phyloP scores from a whole-genome alignment of 2,797 vertebrate genomes.

The Aulostomus chinensis region DNA sequence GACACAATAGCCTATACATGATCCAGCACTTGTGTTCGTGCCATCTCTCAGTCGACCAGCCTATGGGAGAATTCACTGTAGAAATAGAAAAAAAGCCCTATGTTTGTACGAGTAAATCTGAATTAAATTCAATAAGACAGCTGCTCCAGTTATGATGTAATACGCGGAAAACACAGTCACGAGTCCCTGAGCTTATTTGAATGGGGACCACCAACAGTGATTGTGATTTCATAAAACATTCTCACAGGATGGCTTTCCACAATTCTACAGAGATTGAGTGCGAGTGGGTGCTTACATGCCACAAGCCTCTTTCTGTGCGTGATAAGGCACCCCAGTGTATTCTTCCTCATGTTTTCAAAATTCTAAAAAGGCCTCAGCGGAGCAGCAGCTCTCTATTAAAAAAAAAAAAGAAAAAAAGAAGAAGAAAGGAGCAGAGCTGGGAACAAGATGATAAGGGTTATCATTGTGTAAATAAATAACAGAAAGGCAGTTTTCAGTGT shows the following conservation, averaged over 20 bases:
- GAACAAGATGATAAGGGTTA: constrained; percentile 68
- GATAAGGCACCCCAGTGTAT: constrained; percentile 45
- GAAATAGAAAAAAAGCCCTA: constrained; percentile 39
- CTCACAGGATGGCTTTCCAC: constrained; percentile 21
- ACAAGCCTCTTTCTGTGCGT: constrained; percentile 26
- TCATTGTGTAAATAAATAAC: constrained; percentile 75
- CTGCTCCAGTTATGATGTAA: constrained; percentile 40
- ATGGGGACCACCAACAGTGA: constrained; percentile 50
- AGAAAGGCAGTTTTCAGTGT: constrained; percentile 65
- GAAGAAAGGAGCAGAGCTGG: constrained; percentile 29
- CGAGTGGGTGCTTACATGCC: constrained; percentile 13
- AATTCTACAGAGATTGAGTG: constrained; percentile 11
- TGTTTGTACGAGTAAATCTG: constrained; percentile 48
- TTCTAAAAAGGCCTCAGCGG: constrained; percentile 35
- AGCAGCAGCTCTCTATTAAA: constrained; percentile 7
- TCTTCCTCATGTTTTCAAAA: constrained; percentile 32
- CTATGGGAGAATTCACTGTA: constrained; percentile 27
- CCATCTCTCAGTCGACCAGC: constrained; percentile 20
- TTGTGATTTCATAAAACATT: constrained; percentile 34
- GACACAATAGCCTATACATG: too few relatives aligned
- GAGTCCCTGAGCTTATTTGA: constrained; percentile 29
- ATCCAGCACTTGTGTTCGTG: too few relatives aligned
- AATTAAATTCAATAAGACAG: constrained; percentile 35
- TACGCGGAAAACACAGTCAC: constrained; percentile 27
- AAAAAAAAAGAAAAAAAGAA: constrained; percentile 26